Evolutionary conservation across 2,888 invertebrate genomes (phyloP).

Genomic region (Euproctis similis): DNA sequence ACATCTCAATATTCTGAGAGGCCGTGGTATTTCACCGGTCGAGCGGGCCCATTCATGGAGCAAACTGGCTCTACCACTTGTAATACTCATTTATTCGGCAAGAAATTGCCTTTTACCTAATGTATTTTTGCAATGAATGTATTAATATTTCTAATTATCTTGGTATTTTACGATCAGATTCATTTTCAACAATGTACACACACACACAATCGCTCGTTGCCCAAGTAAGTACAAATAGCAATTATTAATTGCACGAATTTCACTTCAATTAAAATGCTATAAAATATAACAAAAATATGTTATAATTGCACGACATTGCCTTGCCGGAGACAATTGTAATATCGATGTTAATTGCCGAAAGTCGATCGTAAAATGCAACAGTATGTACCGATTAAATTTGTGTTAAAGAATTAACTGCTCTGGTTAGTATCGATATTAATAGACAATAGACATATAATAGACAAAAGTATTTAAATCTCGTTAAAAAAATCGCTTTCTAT

Average conservation of each 20-base stretch:
- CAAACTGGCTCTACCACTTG: too few relatives aligned
- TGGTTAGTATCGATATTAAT: too few relatives aligned
- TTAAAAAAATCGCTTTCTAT: too few relatives aligned
- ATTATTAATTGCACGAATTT: constrained; percentile 1
- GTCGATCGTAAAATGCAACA: constrained; percentile 41
- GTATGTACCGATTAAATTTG: constrained; percentile 45
- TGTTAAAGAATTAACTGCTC: too few relatives aligned
- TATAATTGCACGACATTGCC: constrained; percentile 2
- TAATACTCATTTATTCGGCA: too few relatives aligned
- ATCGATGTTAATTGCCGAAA: constrained; percentile 50
- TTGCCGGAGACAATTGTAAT: constrained; percentile 16
- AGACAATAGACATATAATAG: too few relatives aligned
- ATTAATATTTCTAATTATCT: neutral
- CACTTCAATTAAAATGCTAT: neutral
- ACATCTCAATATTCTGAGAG: too few relatives aligned
- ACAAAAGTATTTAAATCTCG: too few relatives aligned
- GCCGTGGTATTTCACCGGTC: too few relatives aligned
- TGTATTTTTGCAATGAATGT: neutral
- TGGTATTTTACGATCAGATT: too few relatives aligned
- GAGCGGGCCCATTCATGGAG: too few relatives aligned
- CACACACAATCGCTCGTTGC: neutral
- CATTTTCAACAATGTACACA: neutral
- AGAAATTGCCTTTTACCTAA: neutral
- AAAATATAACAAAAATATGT: neutral
- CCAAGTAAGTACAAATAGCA: neutral